Evolutionary conservation across 37 sponge, comb jelly and placozoan species (phyloP), one percentile per base, ranked within the genome.

Genomic region (Bolinopsis microptera): DNA sequence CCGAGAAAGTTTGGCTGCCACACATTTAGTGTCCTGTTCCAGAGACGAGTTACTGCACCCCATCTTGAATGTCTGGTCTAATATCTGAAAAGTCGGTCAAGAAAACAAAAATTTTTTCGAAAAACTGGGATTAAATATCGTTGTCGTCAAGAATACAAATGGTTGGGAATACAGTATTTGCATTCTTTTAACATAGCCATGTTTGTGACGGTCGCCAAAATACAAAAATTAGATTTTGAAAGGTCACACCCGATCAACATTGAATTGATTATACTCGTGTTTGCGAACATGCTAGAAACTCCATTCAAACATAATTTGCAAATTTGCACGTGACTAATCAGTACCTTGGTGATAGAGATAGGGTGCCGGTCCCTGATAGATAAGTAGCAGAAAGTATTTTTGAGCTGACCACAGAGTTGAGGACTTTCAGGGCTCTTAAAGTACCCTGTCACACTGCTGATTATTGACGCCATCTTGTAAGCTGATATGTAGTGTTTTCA

Each of bases 291-390:
- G n/a, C n/a, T n/a, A n/a, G n/a, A n/a, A n/a, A n/a, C n/a, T n/a
- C n/a, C n/a, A n/a, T n/a, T n/a, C n/a, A n/a, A n/a, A n/a, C n/a
- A n/a, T n/a, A n/a, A n/a, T n/a, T n/a, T n/a, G n/a, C n/a, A n/a
- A n/a, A n/a, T n/a, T n/a, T n/a, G n/a, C n/a, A n/a, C n/a, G 13
- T 48, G 61, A 48, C 61, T 48, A 13, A 77, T 5, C 25, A 97
- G 95, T 26, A 96, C 97, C 69, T 96, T 95, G 0, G 98, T 96
- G 74, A 97, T 86, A 8, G 97, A 95, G 30, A 93, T 93, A 1
- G 98, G 98, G 95, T 97, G 95, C 23, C 99, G 94, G 0, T 99
- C 99, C 69, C 93, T 94, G 69, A 97, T 76, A 67, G 99, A 97
- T 35, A 74, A 30, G 92, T 94, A 95, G 0, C 97, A 97, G 94